Base-by-base conservation (phyloP, 1,140 invertebrate species). In the Platyura marginata region DNA sequence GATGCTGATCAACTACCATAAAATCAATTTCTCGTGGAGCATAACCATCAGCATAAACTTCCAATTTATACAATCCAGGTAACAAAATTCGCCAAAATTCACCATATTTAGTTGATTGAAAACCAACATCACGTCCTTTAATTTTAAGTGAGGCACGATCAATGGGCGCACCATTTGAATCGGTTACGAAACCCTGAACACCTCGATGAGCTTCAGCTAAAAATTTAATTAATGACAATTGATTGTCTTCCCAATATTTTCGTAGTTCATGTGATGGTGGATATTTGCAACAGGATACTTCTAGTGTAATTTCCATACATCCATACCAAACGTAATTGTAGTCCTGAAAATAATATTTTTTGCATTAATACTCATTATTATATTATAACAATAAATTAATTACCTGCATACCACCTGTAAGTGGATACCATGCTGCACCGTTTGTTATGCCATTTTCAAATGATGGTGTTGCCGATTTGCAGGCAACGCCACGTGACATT, bases 301-400 rank as follows among this genome's bases (percentile, higher is more conserved):
- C 95, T 11, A 98, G 64, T 1, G 95, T 98, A 15, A 98, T 79
- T 68, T 98, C 95, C 86, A 98, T 96, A 59, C 91, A 95, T 38
- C 93, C 94, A 53, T 90, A 91, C 77, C 87, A 88, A 11, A 97
- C 73, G 58, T 98, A 98, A 62, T 98, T 98, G 65, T 88, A 98
- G 60, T 98, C 95, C 68, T 98, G 93, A 85, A 64, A 41, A 16
- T 16, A 42, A 37, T n/a, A n/a, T n/a, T n/a, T n/a, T n/a, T n/a
- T n/a, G n/a, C n/a, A n/a, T n/a, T n/a, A n/a, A n/a, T n/a, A n/a
- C n/a, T n/a, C n/a, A n/a, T n/a, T n/a, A n/a, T n/a, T n/a, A n/a
- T n/a, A n/a, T n/a, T n/a, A n/a, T n/a, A 21, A 25, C 20, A 39
- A 44, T 44, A 21, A 15, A 16, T 21, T 25, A 34, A 40, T 88